These are phyloP conservation scores for Setophaga petechia DNA, from an alignment of 2,113 vertebrate species.

Conservation along the genomic window DNA sequence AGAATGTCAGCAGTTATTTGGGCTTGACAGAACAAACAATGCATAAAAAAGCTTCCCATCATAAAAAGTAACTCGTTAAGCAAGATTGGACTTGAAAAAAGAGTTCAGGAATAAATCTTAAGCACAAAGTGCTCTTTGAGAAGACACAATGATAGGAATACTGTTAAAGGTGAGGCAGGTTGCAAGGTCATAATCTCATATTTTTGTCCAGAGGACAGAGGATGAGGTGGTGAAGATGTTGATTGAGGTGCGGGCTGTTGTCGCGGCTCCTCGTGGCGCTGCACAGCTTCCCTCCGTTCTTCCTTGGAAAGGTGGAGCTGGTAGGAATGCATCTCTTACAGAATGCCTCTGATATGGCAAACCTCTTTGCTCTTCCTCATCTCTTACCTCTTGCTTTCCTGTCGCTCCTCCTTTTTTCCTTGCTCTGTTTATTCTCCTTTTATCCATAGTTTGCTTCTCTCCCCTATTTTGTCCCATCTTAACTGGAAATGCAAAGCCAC, in stretches of 20 bases:
- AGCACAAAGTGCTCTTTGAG: background rate
- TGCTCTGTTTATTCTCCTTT: background rate
- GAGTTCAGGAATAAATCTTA: slow-evolving; percentile 14
- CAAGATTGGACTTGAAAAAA: slow-evolving; percentile 58
- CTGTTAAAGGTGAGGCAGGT: background rate
- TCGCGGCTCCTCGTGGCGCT: accelerated
- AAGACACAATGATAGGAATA: background rate
- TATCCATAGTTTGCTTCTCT: background rate
- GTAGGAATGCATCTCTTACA: background rate
- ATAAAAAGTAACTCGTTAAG: slow-evolving; percentile 57
- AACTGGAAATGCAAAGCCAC: background rate
- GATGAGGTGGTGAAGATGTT: background rate
- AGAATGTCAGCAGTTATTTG: slow-evolving; percentile 58
- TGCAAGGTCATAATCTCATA: background rate
- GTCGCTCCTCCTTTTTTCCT: accelerated
- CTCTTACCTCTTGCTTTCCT: background rate
- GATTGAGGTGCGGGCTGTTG: background rate
- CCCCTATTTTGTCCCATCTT: accelerated
- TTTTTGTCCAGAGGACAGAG: background rate
- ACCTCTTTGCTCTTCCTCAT: background rate
- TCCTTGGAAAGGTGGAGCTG: background rate
- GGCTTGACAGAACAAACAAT: slow-evolving; percentile 58
- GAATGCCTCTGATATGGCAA: background rate
- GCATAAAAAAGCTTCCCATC: slow-evolving; percentile 23
- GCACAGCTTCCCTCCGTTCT: accelerated